Conservation (phyloP, 2,113 vertebrate species). For the Climacteris rufus region DNA sequence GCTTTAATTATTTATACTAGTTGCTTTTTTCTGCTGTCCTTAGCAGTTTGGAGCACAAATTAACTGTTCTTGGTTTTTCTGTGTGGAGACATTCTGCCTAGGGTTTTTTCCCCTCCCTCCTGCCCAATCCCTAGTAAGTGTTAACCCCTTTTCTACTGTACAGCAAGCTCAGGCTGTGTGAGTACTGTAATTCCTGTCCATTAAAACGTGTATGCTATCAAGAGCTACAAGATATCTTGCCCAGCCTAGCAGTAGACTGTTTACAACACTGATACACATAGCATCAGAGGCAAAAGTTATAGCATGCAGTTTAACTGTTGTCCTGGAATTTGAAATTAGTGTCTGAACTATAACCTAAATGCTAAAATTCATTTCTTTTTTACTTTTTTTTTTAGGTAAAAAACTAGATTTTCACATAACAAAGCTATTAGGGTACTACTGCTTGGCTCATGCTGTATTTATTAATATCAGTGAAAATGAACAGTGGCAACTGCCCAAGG, state of each 20-base stretch:
- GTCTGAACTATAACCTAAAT: background rate
- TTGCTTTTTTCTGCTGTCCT: constrained; percentile 9
- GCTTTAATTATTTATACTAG: constrained; percentile 50
- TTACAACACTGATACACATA: background rate
- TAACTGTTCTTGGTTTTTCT: background rate
- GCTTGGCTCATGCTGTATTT: background rate
- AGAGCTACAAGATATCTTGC: background rate
- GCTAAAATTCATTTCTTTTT: background rate
- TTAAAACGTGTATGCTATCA: background rate
- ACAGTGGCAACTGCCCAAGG: background rate
- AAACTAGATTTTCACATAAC: background rate
- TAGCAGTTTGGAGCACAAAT: constrained; percentile 12
- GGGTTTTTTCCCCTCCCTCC: background rate
- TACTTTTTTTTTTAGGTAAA: background rate
- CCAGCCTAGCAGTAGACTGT: background rate
- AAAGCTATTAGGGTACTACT: background rate
- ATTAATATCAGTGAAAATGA: background rate
- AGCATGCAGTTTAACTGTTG: background rate
- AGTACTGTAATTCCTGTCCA: background rate
- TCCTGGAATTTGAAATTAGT: background rate
- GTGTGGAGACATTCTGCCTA: background rate
- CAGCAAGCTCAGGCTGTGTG: background rate
- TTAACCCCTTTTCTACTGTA: constrained; percentile 21
- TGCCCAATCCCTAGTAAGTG: background rate
- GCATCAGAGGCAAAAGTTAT: background rate